phyloP scores from a whole-genome alignment of 2,888 invertebrate species.

The Cotesia congregata region DNA sequence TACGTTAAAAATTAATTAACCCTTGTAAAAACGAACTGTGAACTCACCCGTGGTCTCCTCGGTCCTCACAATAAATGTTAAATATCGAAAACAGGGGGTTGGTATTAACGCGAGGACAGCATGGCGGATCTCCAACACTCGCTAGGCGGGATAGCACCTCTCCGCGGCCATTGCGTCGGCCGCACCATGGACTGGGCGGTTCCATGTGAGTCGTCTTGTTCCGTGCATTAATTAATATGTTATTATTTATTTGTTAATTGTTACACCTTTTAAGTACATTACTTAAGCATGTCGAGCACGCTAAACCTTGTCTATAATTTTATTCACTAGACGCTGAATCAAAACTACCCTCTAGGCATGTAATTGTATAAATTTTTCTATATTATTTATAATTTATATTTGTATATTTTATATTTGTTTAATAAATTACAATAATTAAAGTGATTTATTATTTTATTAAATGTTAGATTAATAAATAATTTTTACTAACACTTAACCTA shows the following conservation, averaged over 20 bases:
- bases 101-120: slow-evolving; percentile 65
- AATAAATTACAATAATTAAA: neutral
- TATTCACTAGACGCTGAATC: neutral
- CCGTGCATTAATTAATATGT: slow-evolving; percentile 54
- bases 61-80: neutral
- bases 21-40: neutral
- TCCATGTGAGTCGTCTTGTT: slow-evolving; percentile 69
- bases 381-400: no score
- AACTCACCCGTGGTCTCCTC: neutral
- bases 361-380: no score
- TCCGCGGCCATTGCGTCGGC: slow-evolving; percentile 65
- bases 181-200: slow-evolving; percentile 66
- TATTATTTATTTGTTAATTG: slow-evolving; percentile 60
- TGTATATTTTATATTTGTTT: no score
- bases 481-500: slow-evolving; percentile 32
- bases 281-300: neutral
- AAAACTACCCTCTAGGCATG: no score
- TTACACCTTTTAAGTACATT: neutral
- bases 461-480: neutral
- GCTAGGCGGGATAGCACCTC: slow-evolving; percentile 67
- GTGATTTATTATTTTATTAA: slow-evolving; percentile 2
- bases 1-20: slow-evolving; percentile 65
- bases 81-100: slow-evolving; percentile 58
- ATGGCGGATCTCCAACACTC: slow-evolving; percentile 63
- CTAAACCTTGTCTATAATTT: neutral